phyloP scores from a whole-genome alignment of 1,140 invertebrate species.

The Drosophila erecta region DNA sequence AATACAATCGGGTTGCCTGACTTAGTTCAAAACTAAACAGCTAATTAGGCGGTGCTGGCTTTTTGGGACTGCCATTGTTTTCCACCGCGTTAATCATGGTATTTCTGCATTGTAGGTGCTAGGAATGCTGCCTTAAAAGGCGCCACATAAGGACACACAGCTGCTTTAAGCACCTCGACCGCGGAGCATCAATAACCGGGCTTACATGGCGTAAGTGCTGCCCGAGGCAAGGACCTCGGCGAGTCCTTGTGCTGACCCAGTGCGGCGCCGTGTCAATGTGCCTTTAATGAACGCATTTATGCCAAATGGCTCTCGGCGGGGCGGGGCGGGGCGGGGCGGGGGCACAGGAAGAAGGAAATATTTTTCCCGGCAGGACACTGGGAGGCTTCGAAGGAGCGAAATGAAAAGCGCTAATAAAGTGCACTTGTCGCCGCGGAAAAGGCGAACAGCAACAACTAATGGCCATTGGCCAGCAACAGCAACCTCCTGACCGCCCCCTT shows the following conservation, averaged over 20 bases:
- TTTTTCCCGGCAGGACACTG: conserved; percentile 5
- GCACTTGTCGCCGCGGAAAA: conserved; percentile 61
- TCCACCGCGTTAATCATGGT: too few relatives aligned
- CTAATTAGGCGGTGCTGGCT: too few relatives aligned
- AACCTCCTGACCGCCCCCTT: not conserved
- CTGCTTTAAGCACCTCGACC: too few relatives aligned
- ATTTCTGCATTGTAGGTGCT: too few relatives aligned
- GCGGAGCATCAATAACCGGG: not conserved
- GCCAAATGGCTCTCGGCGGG: conserved; percentile 48
- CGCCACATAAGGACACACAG: too few relatives aligned
- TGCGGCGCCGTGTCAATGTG: conserved; percentile 56
- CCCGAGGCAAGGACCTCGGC: not conserved
- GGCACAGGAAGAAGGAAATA: not conserved
- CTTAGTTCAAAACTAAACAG: too few relatives aligned
- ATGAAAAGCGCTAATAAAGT: conserved; percentile 66
- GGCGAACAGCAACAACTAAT: conserved; percentile 47
- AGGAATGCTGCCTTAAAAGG: too few relatives aligned
- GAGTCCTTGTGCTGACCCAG: conserved; percentile 5
- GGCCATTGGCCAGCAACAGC: conserved; percentile 17
- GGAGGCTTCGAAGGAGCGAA: conserved; percentile 13
- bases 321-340: too few relatives aligned
- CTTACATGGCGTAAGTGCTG: not conserved
- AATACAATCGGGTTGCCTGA: too few relatives aligned
- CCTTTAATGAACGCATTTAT: conserved; percentile 72
- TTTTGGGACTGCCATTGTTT: too few relatives aligned